Evolutionary conservation across 2,888 invertebrate genomes (phyloP).

Genomic region (Loripinus fragilis): DNA sequence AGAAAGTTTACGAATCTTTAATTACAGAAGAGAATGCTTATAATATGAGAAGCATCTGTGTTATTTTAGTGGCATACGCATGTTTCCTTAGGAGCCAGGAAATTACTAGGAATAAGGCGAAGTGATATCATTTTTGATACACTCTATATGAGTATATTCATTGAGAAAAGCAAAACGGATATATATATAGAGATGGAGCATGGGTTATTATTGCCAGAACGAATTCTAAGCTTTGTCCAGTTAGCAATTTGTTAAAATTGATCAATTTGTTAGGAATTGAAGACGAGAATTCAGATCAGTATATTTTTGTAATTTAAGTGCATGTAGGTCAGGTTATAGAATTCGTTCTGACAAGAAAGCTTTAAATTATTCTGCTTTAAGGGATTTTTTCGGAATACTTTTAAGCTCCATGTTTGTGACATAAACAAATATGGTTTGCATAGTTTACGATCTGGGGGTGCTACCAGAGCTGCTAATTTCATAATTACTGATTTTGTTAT

Average conservation of each 20-base stretch:
- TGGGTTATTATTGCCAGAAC: conserved; percentile 33
- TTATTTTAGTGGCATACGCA: conserved; percentile 22
- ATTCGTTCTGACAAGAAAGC: conserved; percentile 11
- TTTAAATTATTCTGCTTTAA: conserved; percentile 25
- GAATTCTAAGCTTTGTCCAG: conserved; percentile 24
- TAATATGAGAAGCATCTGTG: conserved; percentile 22
- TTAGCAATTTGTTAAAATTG: conserved; percentile 8
- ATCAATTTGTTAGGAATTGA: neutral
- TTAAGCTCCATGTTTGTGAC: conserved; percentile 29
- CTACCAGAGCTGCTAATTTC: too few relatives aligned
- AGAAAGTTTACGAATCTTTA: conserved; percentile 12
- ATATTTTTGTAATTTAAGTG: conserved; percentile 15
- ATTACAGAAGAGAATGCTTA: conserved; percentile 3
- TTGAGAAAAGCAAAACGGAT: conserved; percentile 42
- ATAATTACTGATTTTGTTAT: too few relatives aligned
- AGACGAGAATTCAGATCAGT: neutral
- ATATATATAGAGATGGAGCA: conserved; percentile 37
- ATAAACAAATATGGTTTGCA: conserved; percentile 28
- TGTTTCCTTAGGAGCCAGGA: conserved; percentile 34
- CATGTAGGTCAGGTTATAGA: conserved; percentile 6
- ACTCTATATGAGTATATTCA: conserved; percentile 27
- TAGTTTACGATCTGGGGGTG: conserved; percentile 30
- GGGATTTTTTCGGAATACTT: conserved; percentile 34
- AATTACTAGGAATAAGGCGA: conserved; percentile 29
- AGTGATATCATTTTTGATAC: conserved; percentile 26